A percentile compares a stretch with the other conserved stretches of the same genome.
phyloP scores from a whole-genome alignment of 1,140 invertebrate species.

The Drosophila repleta region DNA sequence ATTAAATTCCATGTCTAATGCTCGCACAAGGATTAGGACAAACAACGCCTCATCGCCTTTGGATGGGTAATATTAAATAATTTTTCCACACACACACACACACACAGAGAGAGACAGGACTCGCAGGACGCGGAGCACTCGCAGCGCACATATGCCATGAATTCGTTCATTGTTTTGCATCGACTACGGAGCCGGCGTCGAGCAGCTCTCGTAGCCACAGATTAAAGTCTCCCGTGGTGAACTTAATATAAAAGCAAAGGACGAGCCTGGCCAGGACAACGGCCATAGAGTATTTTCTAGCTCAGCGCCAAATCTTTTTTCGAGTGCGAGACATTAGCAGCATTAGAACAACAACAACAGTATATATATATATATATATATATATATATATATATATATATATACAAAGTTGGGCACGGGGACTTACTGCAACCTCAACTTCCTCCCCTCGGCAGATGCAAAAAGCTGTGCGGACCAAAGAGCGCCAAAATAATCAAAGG shows the following conservation, averaged over 20 bases:
- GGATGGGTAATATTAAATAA: conserved; percentile 81
- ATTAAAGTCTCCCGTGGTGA: conserved; percentile 81
- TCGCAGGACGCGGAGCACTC: conserved; percentile 29
- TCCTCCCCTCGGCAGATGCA: not conserved
- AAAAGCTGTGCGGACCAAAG: conserved; percentile 27
- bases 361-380: conserved; percentile 10
- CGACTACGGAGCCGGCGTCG: conserved; percentile 25
- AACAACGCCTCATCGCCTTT: conserved; percentile 71
- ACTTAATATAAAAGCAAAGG: conserved; percentile 80
- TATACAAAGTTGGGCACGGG: conserved; percentile 19
- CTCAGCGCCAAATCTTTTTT: conserved; percentile 69
- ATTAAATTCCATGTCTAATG: conserved; percentile 82
- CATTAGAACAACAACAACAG: conserved; percentile 68
- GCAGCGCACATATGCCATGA: conserved; percentile 72
- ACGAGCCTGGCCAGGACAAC: conserved; percentile 48
- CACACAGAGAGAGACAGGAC: not conserved
- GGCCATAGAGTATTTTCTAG: conserved; percentile 59
- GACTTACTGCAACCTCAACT: conserved; percentile 34
- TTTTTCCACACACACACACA: conserved; percentile 53
- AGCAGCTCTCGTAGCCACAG: conserved; percentile 55
- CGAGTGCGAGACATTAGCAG: conserved; percentile 79
- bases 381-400: conserved; percentile 7
- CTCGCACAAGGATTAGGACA: conserved; percentile 75
- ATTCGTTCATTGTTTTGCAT: conserved; percentile 81
- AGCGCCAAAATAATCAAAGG: conserved; percentile 58